phyloP scores from a whole-genome alignment of 2,888 invertebrate species.

The Stictocephala bisonia region DNA sequence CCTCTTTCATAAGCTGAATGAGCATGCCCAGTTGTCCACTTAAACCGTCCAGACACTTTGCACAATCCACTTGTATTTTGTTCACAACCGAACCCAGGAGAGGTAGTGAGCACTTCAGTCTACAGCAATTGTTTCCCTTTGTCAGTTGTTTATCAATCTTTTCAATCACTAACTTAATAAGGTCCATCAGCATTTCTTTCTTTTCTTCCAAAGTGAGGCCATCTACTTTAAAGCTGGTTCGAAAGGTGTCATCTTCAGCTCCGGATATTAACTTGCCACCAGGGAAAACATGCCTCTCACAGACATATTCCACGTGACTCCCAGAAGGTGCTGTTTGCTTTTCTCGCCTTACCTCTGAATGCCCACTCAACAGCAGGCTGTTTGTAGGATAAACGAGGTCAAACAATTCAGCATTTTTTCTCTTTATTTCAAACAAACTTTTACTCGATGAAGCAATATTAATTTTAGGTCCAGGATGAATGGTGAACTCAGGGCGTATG shows the following conservation, averaged over 20 bases:
- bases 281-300: slow-evolving; percentile 21
- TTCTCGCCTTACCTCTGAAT: not conserved
- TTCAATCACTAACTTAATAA: slow-evolving; percentile 18
- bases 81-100: slow-evolving; percentile 16
- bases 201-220: slow-evolving; percentile 4
- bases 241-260: not conserved
- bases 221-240: not conserved
- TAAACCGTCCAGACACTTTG: slow-evolving; percentile 4
- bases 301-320: not conserved
- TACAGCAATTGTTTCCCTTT: slow-evolving; percentile 15
- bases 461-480: slow-evolving; percentile 27
- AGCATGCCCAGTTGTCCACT: slow-evolving; percentile 9
- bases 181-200: not conserved
- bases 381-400: slow-evolving; percentile 12
- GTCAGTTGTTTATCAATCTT: slow-evolving; percentile 16
- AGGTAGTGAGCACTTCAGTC: slow-evolving; percentile 6
- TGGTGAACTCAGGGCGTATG: slow-evolving; percentile 22
- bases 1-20: slow-evolving; percentile 15
- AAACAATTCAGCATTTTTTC: slow-evolving; percentile 26
- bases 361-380: not conserved
- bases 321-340: not conserved
- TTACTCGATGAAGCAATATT: not conserved
- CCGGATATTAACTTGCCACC: slow-evolving; percentile 11
- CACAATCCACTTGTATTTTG: slow-evolving; percentile 35
- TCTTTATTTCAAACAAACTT: not conserved